A percentile compares a stretch with the other conserved stretches of the same genome.
Conservation (phyloP, 2,113 vertebrate genomes). For the Scytalopus superciliaris region DNA sequence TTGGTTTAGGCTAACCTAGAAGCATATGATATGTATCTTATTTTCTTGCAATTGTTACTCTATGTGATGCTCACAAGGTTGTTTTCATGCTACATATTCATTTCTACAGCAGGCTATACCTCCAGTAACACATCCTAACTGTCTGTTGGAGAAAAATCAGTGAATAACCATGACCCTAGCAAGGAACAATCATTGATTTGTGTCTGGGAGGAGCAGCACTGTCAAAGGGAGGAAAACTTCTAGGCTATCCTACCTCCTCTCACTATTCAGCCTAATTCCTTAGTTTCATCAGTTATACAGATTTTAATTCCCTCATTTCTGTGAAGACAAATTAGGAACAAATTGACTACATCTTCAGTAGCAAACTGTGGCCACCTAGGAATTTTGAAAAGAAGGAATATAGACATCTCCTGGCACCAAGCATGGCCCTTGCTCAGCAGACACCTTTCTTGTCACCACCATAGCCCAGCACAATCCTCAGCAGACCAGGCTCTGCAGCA, state of each 20-base stretch:
- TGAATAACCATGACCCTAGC: neutral
- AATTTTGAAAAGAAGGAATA: neutral
- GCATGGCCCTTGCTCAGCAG: neutral
- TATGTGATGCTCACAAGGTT: neutral
- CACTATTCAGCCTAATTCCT: neutral
- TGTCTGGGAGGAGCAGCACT: neutral
- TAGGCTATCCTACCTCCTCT: neutral
- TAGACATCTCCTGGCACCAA: neutral
- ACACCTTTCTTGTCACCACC: neutral
- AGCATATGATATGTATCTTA: neutral
- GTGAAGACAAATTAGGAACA: neutral
- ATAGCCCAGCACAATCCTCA: accelerated
- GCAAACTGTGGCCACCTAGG: neutral
- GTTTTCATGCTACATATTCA: neutral
- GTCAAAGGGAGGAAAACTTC: neutral
- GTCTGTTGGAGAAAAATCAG: neutral
- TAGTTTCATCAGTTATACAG: neutral
- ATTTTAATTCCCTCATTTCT: no score
- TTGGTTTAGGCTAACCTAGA: neutral
- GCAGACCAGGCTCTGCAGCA: neutral
- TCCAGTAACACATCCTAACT: neutral
- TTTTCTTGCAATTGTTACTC: neutral
- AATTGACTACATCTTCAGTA: neutral
- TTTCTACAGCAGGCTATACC: neutral
- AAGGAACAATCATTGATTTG: neutral